Evolutionary conservation across 2,888 invertebrate species (phyloP).

Genomic region (Drosophila pegasa): DNA sequence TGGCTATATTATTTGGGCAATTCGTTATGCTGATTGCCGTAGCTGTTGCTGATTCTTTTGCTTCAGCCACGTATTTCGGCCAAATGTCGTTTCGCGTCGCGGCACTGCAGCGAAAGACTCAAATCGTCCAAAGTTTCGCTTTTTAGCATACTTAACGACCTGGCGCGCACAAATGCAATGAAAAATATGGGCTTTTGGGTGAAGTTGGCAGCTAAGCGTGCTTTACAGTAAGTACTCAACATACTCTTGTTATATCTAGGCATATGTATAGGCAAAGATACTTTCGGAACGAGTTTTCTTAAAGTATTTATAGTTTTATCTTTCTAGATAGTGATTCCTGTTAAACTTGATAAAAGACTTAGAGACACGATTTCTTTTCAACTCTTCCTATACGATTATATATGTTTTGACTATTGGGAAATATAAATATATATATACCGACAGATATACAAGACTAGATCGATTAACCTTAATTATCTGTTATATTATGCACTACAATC

Average conservation of each 20-base stretch:
- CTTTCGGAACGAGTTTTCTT: neutral
- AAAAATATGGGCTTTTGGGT: neutral
- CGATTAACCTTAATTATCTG: neutral
- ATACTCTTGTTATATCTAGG: neutral
- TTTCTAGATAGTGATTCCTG: no score
- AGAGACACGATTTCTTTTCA: no score
- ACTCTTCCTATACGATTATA: no score
- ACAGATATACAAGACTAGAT: neutral
- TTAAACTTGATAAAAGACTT: no score
- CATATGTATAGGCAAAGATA: no score
- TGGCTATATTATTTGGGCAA: slow-evolving; percentile 37
- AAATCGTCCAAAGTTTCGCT: slow-evolving; percentile 51
- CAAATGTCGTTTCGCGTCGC: slow-evolving; percentile 49
- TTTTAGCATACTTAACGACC: slow-evolving; percentile 54
- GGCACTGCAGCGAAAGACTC: slow-evolving; percentile 54
- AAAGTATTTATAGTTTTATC: neutral
- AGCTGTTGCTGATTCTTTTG: slow-evolving; percentile 32
- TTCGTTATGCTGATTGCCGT: slow-evolving; percentile 40
- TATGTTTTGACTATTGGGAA: no score
- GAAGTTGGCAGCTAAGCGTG: neutral
- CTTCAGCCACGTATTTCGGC: slow-evolving; percentile 67
- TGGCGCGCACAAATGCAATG: slow-evolving; percentile 12
- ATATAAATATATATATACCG: neutral
- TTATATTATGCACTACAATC: neutral
- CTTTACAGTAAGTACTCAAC: neutral